Evolutionary conservation across 2,113 vertebrate genomes (phyloP), one percentile per base, ranked within the genome.

Genomic region (Lanius collurio): DNA sequence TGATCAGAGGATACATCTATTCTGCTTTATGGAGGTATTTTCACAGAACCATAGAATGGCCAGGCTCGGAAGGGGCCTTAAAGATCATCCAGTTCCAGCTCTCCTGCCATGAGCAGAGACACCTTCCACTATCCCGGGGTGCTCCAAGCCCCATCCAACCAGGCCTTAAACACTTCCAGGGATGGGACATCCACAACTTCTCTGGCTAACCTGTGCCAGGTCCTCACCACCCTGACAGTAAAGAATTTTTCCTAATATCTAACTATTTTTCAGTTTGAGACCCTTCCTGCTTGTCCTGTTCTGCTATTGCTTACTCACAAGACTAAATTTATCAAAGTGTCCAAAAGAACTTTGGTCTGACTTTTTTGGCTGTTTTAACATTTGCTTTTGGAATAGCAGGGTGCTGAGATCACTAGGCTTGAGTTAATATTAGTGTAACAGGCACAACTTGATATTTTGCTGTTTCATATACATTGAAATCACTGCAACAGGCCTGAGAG

Each of bases 141-240:
- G 12, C 55, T 46, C 55, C 10, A 15, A 46, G 46, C 53, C 19
- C 12, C 23, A 23, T 33, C 28, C 39, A 69, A 1, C 28, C 47
- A 46, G 73, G 73, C 55, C 23, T 53, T 15, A 33, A 1, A 15
- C 63, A 46, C 3, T 60, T 17, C 22, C 55, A 69, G 39, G 39
- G 46, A 15, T 60, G 63, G 27, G 27, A 1, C 31, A 68, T 0
- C 31, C 53, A 30, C 16, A 42, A 0, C 10, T 42, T 13, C 42
- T 50, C 44, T 67, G 15, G 11, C 17, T 6, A 35, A 0, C 10
- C 31, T 44, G 37, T 57, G 13, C 13, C 44, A 31, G 31, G 0
- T 28, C 1, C 17, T 60, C 46, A 33, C 7, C 46, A 52, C 5
- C 5, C 11, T 22, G 22, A 33, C 3, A 1, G 11, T 2, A 19